These are phyloP conservation scores for Brachionus calyciflorus DNA, from an alignment of 1,140 invertebrate genomes.

Conservation along the genomic window DNA sequence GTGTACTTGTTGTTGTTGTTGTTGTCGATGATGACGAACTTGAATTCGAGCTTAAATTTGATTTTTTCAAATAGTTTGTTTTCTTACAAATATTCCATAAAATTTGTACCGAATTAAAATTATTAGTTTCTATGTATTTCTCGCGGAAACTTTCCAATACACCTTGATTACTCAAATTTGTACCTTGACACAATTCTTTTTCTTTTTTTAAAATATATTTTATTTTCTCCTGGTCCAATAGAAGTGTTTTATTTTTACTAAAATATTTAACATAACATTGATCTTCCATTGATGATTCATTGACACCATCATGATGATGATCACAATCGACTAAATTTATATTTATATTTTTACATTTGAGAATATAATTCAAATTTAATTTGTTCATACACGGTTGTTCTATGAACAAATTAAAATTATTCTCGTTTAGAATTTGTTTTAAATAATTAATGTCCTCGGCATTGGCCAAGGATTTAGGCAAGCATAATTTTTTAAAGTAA, in stretches of 20 bases:
- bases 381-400: background rate
- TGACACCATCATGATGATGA: background rate
- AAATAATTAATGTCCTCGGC: slow-evolving; percentile 27
- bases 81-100: slow-evolving; percentile 3
- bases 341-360: background rate
- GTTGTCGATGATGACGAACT: background rate
- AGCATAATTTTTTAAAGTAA: background rate
- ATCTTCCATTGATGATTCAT: slow-evolving; percentile 28
- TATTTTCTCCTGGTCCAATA: background rate
- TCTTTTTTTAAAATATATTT: slow-evolving; percentile 15
- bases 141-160: background rate
- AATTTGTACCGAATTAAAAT: background rate
- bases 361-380: background rate
- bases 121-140: background rate
- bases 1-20: background rate
- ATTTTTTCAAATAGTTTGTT: background rate
- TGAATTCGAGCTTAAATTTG: slow-evolving; percentile 3
- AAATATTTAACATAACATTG: slow-evolving; percentile 18
- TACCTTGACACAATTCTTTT: slow-evolving; percentile 8
- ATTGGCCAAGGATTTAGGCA: slow-evolving; percentile 44
- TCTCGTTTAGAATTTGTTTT: background rate
- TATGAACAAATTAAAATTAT: background rate
- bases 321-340: background rate
- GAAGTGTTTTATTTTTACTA: background rate
- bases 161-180: slow-evolving; percentile 27